Base-by-base conservation (phyloP, 2,888 invertebrate species). In the Lacanobia wlatinum region DNA sequence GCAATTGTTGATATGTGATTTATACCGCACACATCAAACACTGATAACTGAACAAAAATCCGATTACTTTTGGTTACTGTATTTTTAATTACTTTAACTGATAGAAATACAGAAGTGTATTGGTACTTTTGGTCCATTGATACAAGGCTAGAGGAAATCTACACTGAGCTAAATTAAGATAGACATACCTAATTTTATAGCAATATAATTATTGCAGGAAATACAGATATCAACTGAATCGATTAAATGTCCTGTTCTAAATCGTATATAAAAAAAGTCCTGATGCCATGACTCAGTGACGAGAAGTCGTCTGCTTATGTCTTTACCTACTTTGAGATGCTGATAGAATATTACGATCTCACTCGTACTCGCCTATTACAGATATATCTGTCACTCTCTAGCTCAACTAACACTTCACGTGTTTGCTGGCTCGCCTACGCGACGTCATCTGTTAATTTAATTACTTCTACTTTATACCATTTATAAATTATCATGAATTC, bases 371-470 rank as follows among this genome's bases (percentile, higher is more conserved):
- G 79, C 76, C 64, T 78, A 76, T 83, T 75, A 81, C 67, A 83
- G 73, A 86, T 93, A 89, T 89, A 83, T 89, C 88, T 89, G 86
- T 94, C 92, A 89, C 91, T 88, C 84, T 93, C 91, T 90, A 79
- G 76, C 89, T 88, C 84, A 72, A 82, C 85, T 83, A 89, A 87
- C 87, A 88, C 89, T 88, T 87, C 86, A 83, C 89, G 84, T 90
- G 89, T 89, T 88, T 88, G 88, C 87, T 89, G 87, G 78, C 87
- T 90, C 90, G 91, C 90, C 90, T 90, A 90, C 89, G 88, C 90
- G 84, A 87, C 91, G 90, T 92, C 92, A 92, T 92, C 90, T 93
- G 94, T 92, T 94, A 94, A 94, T 95, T 94, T 90, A 93, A 93
- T 94, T 92, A 93, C 89, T 90, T 86, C 88, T 88, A 84, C 85